Evolutionary conservation across 2,888 invertebrate genomes (phyloP).

Genomic region (Athripsodes cinereus): DNA sequence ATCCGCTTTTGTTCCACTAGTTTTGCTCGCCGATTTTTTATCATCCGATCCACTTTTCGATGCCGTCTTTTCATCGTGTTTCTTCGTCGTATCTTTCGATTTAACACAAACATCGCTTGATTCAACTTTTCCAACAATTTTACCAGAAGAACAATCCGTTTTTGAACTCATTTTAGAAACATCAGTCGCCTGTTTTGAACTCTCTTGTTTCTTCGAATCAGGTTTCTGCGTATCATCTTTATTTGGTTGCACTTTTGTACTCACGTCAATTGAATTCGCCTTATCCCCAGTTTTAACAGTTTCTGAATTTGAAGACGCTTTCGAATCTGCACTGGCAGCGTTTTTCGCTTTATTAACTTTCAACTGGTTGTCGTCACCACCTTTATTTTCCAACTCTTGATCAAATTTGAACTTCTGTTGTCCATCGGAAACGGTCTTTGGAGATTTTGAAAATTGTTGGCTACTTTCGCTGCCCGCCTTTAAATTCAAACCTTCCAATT

Average conservation of each 20-base stretch:
- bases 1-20: background rate
- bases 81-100: background rate
- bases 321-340: too few species aligned
- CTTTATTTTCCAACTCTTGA: background rate
- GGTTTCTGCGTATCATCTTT: too few species aligned
- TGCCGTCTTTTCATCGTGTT: background rate
- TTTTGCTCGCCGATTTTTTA: background rate
- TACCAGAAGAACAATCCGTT: too few species aligned
- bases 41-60: background rate
- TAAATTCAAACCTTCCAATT: conserved; percentile 23
- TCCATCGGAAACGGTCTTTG: conserved; percentile 12
- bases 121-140: background rate
- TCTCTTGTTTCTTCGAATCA: too few species aligned
- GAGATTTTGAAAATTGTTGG: conserved; percentile 9
- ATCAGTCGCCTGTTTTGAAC: too few species aligned
- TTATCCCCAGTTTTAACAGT: too few species aligned
- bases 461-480: conserved; percentile 20
- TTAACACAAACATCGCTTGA: background rate
- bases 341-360: too few species aligned
- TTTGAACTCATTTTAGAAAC: too few species aligned
- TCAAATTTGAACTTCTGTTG: conserved; percentile 2
- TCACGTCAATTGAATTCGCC: too few species aligned
- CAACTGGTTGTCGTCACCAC: background rate
- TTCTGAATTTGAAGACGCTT: too few species aligned
- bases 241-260: too few species aligned